Conservation (phyloP, 2,888 invertebrate genomes). For the Drosophila percnosoma region DNA sequence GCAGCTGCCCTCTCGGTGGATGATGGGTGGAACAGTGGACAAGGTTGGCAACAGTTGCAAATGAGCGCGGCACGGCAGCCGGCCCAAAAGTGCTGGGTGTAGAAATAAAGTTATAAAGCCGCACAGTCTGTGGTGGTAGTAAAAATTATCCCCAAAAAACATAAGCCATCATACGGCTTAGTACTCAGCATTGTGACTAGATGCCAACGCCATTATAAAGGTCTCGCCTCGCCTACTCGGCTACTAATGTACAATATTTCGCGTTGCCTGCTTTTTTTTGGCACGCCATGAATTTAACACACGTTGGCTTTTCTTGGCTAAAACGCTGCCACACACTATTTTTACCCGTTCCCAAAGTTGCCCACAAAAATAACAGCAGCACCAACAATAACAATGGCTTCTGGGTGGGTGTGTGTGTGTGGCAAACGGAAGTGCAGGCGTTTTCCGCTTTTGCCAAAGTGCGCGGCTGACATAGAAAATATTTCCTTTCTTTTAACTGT, state of each 20-base stretch:
- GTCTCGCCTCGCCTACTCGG: slow-evolving; percentile 4
- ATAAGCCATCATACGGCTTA: slow-evolving; percentile 52
- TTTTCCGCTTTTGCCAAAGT: slow-evolving; percentile 72
- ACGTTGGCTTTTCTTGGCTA: slow-evolving; percentile 28
- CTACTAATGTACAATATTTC: slow-evolving; percentile 74
- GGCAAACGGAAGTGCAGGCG: slow-evolving; percentile 76
- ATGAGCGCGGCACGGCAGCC: slow-evolving; percentile 71
- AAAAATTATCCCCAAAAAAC: slow-evolving; percentile 38
- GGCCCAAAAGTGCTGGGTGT: slow-evolving; percentile 17
- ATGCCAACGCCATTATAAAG: slow-evolving; percentile 24
- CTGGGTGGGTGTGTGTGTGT: slow-evolving; percentile 30
- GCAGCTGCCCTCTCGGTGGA: slow-evolving; percentile 28
- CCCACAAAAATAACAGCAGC: slow-evolving; percentile 10
- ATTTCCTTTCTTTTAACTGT: slow-evolving; percentile 36
- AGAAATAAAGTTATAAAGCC: slow-evolving; percentile 75
- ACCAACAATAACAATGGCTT: slow-evolving; percentile 11
- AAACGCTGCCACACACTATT: slow-evolving; percentile 30
- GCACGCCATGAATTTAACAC: slow-evolving; percentile 76
- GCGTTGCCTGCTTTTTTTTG: slow-evolving; percentile 58
- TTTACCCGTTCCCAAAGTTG: slow-evolving; percentile 10
- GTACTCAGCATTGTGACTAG: slow-evolving; percentile 28
- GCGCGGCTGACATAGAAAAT: slow-evolving; percentile 63
- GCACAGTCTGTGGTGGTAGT: slow-evolving; percentile 54
- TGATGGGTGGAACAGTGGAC: slow-evolving; percentile 1
- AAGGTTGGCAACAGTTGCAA: slow-evolving; percentile 61